These are phyloP conservation scores for Leptopilina syphax DNA, from an alignment of 2,888 invertebrate genomes.

Conservation along the genomic window DNA sequence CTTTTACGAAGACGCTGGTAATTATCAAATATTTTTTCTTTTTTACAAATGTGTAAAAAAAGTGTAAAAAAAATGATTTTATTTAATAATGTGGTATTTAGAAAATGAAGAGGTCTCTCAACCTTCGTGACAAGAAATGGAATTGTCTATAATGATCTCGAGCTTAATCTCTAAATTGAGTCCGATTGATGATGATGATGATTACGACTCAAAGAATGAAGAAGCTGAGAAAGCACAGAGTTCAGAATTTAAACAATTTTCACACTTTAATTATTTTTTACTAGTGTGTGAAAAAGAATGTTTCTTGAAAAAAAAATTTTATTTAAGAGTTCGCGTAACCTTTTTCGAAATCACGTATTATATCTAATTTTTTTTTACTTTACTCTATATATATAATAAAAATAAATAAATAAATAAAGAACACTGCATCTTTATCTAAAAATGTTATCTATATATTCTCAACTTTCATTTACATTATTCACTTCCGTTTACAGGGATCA, in stretches of 20 bases:
- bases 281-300: background rate
- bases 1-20: background rate
- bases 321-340: background rate
- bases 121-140: background rate
- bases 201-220: background rate
- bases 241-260: conserved; percentile 5
- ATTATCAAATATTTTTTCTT: background rate
- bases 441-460: background rate
- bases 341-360: background rate
- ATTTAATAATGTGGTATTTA: background rate
- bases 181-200: conserved; percentile 2
- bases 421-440: conserved; percentile 2
- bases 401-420: conserved; percentile 40
- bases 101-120: background rate
- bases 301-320: too few species aligned
- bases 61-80: conserved; percentile 5
- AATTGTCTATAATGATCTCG: conserved; percentile 17
- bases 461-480: background rate
- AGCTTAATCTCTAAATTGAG: conserved; percentile 29
- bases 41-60: conserved; percentile 2
- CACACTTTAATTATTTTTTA: conserved; percentile 6
- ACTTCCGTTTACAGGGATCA: background rate
- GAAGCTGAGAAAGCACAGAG: background rate
- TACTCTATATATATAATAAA: background rate
- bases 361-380: background rate